Percentiles rank a stretch among this genome's conserved stretches.
These are phyloP conservation scores for Exaiptasia diaphana DNA, from an alignment of 64 coral and sea anemone species.

Conservation along the genomic window DNA sequence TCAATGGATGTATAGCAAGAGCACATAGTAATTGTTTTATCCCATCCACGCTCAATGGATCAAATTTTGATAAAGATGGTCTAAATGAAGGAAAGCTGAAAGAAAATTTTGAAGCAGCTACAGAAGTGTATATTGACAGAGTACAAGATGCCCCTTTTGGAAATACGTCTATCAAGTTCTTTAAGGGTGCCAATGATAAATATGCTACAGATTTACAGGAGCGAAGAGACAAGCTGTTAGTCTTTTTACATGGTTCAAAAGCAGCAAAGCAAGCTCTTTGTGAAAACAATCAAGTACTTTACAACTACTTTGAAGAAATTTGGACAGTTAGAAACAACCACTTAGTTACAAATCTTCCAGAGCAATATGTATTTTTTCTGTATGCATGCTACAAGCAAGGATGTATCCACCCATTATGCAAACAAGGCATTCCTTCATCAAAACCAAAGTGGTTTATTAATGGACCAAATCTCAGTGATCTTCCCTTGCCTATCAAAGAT, in stretches of 20 bases:
- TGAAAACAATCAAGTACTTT: slow-evolving; percentile 33
- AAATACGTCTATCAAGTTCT: background rate
- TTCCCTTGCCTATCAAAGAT: slow-evolving; percentile 37
- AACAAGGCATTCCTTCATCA: slow-evolving; percentile 26
- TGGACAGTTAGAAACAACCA: slow-evolving; percentile 29
- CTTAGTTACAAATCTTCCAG: slow-evolving; percentile 39
- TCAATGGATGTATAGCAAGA: background rate
- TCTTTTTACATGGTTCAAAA: slow-evolving; percentile 20
- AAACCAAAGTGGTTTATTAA: slow-evolving; percentile 48
- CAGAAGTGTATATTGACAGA: background rate
- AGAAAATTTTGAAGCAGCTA: slow-evolving; percentile 1
- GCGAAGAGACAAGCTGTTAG: background rate
- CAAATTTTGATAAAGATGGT: too few relatives aligned
- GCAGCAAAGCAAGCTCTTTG: slow-evolving; percentile 25
- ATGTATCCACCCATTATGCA: slow-evolving; percentile 2
- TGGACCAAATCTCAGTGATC: slow-evolving; percentile 24
- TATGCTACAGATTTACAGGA: background rate
- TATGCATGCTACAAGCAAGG: slow-evolving; percentile 16
- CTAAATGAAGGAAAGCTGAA: background rate
- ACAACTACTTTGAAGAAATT: slow-evolving; percentile 26
- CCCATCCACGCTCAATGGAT: slow-evolving; percentile 1
- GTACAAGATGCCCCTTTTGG: too few relatives aligned
- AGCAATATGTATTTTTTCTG: slow-evolving; percentile 59
- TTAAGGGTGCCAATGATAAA: background rate
- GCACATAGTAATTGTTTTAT: slow-evolving; percentile 22